Base-by-base conservation (phyloP, 2,888 invertebrate species). In the Limnephilus lunatus region DNA sequence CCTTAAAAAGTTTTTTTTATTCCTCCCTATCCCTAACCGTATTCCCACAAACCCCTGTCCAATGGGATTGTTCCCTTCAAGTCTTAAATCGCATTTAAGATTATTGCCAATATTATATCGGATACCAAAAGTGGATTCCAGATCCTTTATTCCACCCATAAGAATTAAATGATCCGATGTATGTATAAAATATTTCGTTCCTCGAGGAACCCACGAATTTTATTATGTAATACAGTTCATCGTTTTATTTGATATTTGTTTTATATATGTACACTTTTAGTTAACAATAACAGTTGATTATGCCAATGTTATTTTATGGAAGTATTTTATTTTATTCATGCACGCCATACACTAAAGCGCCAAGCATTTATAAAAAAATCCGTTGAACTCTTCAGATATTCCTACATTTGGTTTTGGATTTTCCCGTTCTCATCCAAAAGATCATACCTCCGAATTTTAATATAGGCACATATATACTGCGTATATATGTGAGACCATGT, bases 21-120 rank as follows among this genome's bases (percentile, higher is more conserved):
- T n/a, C n/a, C 9, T 86, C 86, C 30, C 14, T n/a, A 44, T 86
- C 86, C 44, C n/a, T 86, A n/a, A 44, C 48, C 86, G 14, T 86
- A 86, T 30, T 44, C n/a, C 31, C 14, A 39, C 44, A 86, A 44
- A n/a, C 30, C 82, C 31, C 32, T 68, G 68, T 68, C 68, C 68
- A 68, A 68, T 68, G 25, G 25, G 68, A 68, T 68, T 68, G 68
- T 68, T 82, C 32, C 32, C 82, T 32, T 32, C 82, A 82, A 31
- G 82, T 31, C 32, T 82, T 19, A 82, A 82, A 68, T 68, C 68
- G 68, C 68, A 68, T 68, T 68, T 68, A 68, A 68, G 68, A 68
- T 68, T 68, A 68, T 68, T 68, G 68, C 68, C 68, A 68, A 68
- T 68, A 68, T 68, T 68, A 68, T 68, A 68, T 68, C n/a, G 68